A percentile compares a stretch with the other conserved stretches of the same genome.
Evolutionary conservation across 2,113 vertebrate genomes (phyloP).

Genomic region (Coracopsis vasa): DNA sequence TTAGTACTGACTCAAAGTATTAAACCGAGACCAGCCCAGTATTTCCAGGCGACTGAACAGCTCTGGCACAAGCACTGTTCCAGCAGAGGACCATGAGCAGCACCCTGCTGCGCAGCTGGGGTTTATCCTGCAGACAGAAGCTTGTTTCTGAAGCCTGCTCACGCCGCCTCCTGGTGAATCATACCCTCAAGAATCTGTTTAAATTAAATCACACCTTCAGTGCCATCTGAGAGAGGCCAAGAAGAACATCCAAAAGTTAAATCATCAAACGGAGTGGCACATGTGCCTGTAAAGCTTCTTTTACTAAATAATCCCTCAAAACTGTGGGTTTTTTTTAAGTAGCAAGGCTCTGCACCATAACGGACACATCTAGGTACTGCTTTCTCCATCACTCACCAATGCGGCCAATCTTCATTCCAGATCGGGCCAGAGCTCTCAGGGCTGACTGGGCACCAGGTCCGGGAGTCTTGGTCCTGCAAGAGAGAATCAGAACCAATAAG

Average conservation of each 20-base stretch:
- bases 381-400: constrained; percentile 81
- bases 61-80: rapidly evolving
- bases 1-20: not conserved
- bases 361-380: rapidly evolving
- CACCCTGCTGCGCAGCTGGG: not conserved
- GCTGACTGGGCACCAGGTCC: constrained; percentile 98
- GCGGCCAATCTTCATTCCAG: constrained; percentile 98
- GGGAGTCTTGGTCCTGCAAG: constrained; percentile 93
- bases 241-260: not conserved
- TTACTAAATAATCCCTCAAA: not conserved
- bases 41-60: not conserved
- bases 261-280: rapidly evolving
- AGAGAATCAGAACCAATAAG: not conserved
- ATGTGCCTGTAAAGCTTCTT: not conserved
- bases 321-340: not conserved
- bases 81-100: not conserved
- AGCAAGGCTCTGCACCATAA: not conserved
- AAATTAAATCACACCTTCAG: not conserved
- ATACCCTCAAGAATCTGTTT: not conserved
- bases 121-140: not conserved
- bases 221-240: rapidly evolving
- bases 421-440: constrained; percentile 93
- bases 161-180: not conserved
- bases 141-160: not conserved
- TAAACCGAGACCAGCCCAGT: rapidly evolving